Evolutionary conservation across 2,113 vertebrate genomes (phyloP), one percentile per base, ranked within the genome.

Genomic region (Esox niger): DNA sequence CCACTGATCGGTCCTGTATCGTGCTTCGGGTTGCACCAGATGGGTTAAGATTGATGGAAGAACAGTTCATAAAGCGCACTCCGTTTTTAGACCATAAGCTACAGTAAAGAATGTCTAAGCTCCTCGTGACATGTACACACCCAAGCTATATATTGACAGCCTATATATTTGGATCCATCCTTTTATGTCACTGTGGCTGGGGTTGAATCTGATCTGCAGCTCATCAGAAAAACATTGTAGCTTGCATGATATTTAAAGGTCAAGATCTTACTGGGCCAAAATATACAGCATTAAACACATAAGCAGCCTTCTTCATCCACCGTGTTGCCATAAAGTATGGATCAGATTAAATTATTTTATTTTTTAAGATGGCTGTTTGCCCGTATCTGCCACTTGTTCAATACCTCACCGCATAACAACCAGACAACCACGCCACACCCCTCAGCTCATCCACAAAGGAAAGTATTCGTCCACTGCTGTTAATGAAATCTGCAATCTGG

Each of bases 391-490:
- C 43, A 10, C 30, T 4, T 32, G 65, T 52, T 6, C 11, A 64
- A 69, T 72, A 4, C 32, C 65, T 23, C 27, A 52, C 27, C 52
- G 43, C 11, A 15, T 70, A 73, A 73, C 75, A 78, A 76, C 75
- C 70, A 77, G 79, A 69, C 31, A 10, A 65, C 47, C 58, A 35
- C 62, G 66, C 74, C 71, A 75, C 69, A 30, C 9, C 62, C 38
- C 62, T n/a, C 58, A 71, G 68, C 68, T 57, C 73, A 17, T 73
- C 69, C 71, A 25, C n/a, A 20, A 20, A 64, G 56, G 61, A 71
- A 80, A 78, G 77, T 66, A 74, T 75, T 71, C 66, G 64, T 65
- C 69, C 60, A 69, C 81, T 79, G 75, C 56, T 58, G 23, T 21
- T 62, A 10, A 55, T 47, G 17, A 33, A 13, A 38, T 38, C 1